Evolutionary conservation across 2,797 vertebrate genomes (phyloP), one percentile per base, ranked within the genome.

Genomic region (Sciurus carolinensis): DNA sequence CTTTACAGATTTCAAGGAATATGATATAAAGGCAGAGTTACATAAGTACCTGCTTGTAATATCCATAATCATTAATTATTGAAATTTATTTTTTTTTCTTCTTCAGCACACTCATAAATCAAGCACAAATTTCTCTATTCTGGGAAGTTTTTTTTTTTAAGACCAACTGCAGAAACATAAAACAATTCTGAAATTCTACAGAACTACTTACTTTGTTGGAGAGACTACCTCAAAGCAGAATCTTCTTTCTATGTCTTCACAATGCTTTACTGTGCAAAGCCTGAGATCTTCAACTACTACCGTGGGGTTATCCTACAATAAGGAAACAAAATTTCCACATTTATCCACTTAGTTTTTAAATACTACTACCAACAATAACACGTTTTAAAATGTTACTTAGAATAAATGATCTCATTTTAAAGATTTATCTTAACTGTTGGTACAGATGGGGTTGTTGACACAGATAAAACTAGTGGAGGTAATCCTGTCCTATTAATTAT

Each of bases 151-250:
- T 47, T 47, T 44, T 71, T 50, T 94, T 92, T 76, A 87, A 76
- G 77, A 87, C n/a, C 90, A 96, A 89, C 72, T n/a, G 88, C 0
- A 44, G 47, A 95, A 93, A 89, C 67, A 85, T 4, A 85, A 82
- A 84, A 88, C 73, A 92, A 69, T 50, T 90, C 39, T 83, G 26
- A 94, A 75, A 73, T 76, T 64, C 64, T 89, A 52, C 6, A 87
- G 57, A 90, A 22, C 33, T 26, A 98, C 99, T 99, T 98, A 99
- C 99, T 99, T 99, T 93, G 99, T 99, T 39, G 99, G 99, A 12
- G 99, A 99, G 95, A 99, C 99, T 54, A 99, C 99, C 97, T 99
- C 99, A 75, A 99, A 99, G 98, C 99, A 99, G 98, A 99, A 99
- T 20, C 99, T 99, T 1, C 99, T 99, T 97, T 99, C 99, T 47